A percentile compares a stretch with the other conserved stretches of the same genome.
Conservation (phyloP, 30 jellyfish, hydroid and myxozoan species). For the Aurelia sp. region DNA sequence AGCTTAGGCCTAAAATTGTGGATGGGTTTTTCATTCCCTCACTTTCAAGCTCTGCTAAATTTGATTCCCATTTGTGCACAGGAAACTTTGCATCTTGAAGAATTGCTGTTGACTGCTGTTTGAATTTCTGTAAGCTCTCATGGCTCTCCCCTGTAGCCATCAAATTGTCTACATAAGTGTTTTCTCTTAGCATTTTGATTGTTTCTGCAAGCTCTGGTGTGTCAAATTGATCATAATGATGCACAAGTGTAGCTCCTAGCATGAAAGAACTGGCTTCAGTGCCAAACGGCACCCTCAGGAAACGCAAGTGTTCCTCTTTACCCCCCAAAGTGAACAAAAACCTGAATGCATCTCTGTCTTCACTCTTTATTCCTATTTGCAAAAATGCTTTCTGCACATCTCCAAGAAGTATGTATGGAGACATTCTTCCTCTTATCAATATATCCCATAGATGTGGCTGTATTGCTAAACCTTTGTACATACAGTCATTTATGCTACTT, state of each 20-base stretch:
- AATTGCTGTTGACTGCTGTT: background rate
- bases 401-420: no score
- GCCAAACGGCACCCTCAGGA: slow-evolving; percentile 27
- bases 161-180: slow-evolving; percentile 27
- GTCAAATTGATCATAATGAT: slow-evolving; percentile 15
- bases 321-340: slow-evolving; percentile 12
- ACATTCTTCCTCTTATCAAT: slow-evolving; percentile 2
- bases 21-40: no score
- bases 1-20: no score
- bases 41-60: no score
- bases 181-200: slow-evolving; percentile 1
- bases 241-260: slow-evolving; percentile 19
- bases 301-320: slow-evolving; percentile 31
- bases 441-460: background rate
- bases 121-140: background rate
- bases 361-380: no score
- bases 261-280: slow-evolving; percentile 16
- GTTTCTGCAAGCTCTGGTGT: background rate
- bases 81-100: slow-evolving; percentile 1
- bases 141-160: slow-evolving; percentile 4
- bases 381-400: no score
- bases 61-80: no score
- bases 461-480: slow-evolving; percentile 4
- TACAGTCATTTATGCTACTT: background rate
- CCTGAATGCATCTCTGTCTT: no score